Evolutionary conservation across 2,113 vertebrate species (phyloP).

Genomic region (Panthera tigris): DNA sequence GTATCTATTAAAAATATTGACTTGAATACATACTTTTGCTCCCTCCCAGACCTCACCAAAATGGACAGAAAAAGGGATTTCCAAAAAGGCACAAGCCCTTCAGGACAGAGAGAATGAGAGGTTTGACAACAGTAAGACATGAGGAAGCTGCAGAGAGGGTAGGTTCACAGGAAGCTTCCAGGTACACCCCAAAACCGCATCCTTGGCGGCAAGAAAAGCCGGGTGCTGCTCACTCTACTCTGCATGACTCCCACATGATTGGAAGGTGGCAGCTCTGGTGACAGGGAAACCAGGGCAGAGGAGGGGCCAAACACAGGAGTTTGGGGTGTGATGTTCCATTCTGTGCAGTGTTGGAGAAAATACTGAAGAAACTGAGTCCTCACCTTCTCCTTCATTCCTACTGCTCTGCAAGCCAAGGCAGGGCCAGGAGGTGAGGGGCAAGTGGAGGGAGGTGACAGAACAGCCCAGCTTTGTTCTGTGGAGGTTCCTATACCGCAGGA

Average conservation of each 20-base stretch:
- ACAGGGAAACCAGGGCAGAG: background rate
- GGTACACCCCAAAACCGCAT: background rate
- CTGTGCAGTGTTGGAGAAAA: background rate
- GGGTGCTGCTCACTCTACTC: too few relatives aligned
- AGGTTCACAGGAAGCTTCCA: accelerated
- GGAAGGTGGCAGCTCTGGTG: background rate
- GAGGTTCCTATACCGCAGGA: background rate
- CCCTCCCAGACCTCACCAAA: background rate
- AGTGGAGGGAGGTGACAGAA: accelerated
- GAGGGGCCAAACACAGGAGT: background rate
- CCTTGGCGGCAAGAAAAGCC: background rate
- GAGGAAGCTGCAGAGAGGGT: background rate
- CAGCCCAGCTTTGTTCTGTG: background rate
- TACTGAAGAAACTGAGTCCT: background rate
- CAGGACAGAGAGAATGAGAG: background rate
- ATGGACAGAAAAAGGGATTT: background rate
- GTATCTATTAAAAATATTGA: background rate
- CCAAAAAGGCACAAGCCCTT: background rate
- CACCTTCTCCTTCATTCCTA: background rate
- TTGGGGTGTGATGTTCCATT: background rate
- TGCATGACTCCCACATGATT: background rate
- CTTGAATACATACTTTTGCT: background rate
- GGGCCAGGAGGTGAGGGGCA: accelerated
- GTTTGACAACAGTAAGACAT: background rate
- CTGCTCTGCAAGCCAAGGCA: background rate